Evolutionary conservation across 2,888 invertebrate genomes (phyloP).

Genomic region (Drosophila conformis): DNA sequence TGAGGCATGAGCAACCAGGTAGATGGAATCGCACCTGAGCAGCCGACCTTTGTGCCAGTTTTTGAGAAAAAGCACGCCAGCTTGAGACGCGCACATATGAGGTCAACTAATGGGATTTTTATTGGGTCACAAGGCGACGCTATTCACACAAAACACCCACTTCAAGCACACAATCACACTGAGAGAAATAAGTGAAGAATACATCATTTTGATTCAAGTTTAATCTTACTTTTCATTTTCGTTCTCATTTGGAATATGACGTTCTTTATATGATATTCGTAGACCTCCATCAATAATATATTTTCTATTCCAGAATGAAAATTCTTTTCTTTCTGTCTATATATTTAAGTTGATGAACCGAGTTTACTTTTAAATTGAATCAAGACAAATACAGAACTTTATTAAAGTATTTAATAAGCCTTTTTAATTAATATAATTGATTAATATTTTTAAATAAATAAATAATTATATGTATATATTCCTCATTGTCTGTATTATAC

Average conservation of each 20-base stretch:
- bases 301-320: background rate
- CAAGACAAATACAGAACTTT: background rate
- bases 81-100: constrained; percentile 51
- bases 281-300: background rate
- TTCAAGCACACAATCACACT: constrained; percentile 6
- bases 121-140: constrained; percentile 74
- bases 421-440: background rate
- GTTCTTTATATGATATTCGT: background rate
- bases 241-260: background rate
- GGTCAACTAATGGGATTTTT: constrained; percentile 70
- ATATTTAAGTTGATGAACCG: background rate
- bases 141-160: constrained; percentile 74
- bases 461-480: background rate
- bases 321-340: background rate
- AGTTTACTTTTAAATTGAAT: background rate
- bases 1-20: constrained; percentile 31
- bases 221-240: background rate
- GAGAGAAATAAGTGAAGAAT: background rate
- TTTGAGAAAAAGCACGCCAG: constrained; percentile 45
- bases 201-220: background rate
- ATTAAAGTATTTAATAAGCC: background rate
- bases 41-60: constrained; percentile 73
- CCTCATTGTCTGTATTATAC: background rate
- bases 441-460: background rate
- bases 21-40: constrained; percentile 43